These are phyloP conservation scores for Saimiri boliviensis DNA, from an alignment of 2,113 vertebrate species.

Conservation along the genomic window DNA sequence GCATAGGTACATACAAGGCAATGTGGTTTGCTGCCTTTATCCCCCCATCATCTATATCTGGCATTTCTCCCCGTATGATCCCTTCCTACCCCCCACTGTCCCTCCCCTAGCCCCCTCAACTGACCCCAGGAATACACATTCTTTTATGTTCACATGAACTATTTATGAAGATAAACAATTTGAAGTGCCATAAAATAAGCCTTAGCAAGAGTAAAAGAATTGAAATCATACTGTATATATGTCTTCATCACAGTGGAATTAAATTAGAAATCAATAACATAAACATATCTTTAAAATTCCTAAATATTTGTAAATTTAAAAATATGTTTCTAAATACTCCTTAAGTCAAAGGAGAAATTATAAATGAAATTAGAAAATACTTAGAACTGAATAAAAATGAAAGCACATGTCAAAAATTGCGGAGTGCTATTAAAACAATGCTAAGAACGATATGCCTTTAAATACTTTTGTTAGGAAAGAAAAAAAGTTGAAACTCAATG, in stretches of 20 bases:
- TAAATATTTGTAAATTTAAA: slow-evolving; percentile 6
- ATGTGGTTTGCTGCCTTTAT: no score
- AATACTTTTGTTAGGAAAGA: background rate
- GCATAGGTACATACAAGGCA: no score
- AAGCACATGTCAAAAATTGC: background rate
- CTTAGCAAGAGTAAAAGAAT: background rate
- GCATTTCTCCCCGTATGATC: no score
- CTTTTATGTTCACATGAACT: background rate
- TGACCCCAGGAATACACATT: background rate
- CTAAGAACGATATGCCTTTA: background rate
- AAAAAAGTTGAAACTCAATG: background rate
- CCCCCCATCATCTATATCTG: no score
- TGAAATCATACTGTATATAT: background rate
- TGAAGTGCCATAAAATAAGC: background rate
- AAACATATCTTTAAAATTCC: background rate
- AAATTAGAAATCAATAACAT: background rate
- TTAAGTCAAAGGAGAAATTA: background rate
- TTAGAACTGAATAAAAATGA: slow-evolving; percentile 3
- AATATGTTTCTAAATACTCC: background rate
- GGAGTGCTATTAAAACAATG: background rate
- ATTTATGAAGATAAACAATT: background rate
- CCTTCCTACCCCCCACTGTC: no score
- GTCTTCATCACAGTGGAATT: background rate
- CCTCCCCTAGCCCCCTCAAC: no score
- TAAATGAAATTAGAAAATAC: background rate